Base-by-base conservation (phyloP, 2,888 invertebrate genomes). In the Gonocerus acuteangulatus region DNA sequence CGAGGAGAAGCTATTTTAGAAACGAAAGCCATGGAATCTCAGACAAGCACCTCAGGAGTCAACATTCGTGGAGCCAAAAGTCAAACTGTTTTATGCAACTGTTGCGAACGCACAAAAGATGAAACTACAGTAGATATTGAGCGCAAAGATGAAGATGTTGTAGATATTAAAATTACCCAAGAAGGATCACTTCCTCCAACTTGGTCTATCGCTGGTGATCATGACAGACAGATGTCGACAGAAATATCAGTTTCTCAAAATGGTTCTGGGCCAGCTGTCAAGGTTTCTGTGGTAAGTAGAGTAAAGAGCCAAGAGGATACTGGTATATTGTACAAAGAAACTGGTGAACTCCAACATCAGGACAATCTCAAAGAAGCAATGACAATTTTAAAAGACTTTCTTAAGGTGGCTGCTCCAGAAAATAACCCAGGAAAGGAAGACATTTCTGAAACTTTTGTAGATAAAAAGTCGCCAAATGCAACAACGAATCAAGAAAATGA, bases 251-350 rank as follows among this genome's bases (percentile, higher is more conserved):
- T 54, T n/a, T 54, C 7, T n/a, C 13, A 39, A 16, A n/a, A 1
- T 16, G 21, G 21, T 16, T 15, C 21, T 4, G 44, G 54, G n/a
- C 54, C 39, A n/a, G 54, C 15, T 9, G 4, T 54, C 21, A 54
- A 44, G 18, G 54, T 54, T n/a, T 54, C 54, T 11, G 54, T 54
- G 7, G 23, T 54, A 11, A 54, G 54, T 27, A 39, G 21, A 9
- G n/a, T 54, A 2, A 21, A 15, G n/a, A 42, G 54, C 2, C 34
- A 44, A 11, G 54, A 54, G 1, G 27, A 27, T 4, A 4, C 9
- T 27, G 27, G 27, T 6, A 4, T 27, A 4, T 6, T 4, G 4
- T 9, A 27, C 4, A 27, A 9, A 9, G 9, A 9, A 27, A 9
- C 9, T 27, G 27, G 9, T 6, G 27, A 27, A 4, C 27, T 27